Percentiles rank a stretch among this genome's conserved stretches.
phyloP scores from a whole-genome alignment of 2,888 invertebrate genomes.

The Nomada lathburiana region DNA sequence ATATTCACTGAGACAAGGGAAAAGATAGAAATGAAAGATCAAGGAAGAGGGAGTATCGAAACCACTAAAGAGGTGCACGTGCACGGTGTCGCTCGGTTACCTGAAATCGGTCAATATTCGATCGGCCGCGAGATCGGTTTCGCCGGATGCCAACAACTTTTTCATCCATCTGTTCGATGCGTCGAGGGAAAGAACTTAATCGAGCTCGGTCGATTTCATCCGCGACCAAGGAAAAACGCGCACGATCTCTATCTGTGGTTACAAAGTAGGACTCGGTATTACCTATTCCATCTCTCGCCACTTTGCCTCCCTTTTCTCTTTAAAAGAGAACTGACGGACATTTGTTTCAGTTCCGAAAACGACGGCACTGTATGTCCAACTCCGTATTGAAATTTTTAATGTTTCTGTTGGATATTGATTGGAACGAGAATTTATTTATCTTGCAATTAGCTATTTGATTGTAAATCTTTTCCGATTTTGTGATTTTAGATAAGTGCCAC shows the following conservation, averaged over 20 bases:
- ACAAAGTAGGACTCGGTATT: slow-evolving; percentile 26
- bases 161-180: slow-evolving; percentile 24
- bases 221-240: slow-evolving; percentile 28
- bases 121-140: slow-evolving; percentile 41
- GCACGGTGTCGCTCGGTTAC: slow-evolving; percentile 58
- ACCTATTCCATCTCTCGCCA: slow-evolving; percentile 5
- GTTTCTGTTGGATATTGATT: too few relatives aligned
- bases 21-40: slow-evolving; percentile 25
- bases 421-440: too few relatives aligned
- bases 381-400: too few relatives aligned
- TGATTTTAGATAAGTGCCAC: too few relatives aligned
- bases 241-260: slow-evolving; percentile 41
- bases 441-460: too few relatives aligned
- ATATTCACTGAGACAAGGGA: background rate
- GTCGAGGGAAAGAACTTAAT: slow-evolving; percentile 35
- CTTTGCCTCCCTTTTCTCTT: background rate
- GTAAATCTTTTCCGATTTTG: too few relatives aligned
- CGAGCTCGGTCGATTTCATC: slow-evolving; percentile 41
- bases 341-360: too few relatives aligned
- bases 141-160: slow-evolving; percentile 56
- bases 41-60: slow-evolving; percentile 18
- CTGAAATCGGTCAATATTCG: slow-evolving; percentile 60
- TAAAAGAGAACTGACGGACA: background rate
- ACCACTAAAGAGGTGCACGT: slow-evolving; percentile 68
- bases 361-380: too few relatives aligned